Conservation (phyloP, 2,797 vertebrate genomes). For the Scomberomorus guttatus region DNA sequence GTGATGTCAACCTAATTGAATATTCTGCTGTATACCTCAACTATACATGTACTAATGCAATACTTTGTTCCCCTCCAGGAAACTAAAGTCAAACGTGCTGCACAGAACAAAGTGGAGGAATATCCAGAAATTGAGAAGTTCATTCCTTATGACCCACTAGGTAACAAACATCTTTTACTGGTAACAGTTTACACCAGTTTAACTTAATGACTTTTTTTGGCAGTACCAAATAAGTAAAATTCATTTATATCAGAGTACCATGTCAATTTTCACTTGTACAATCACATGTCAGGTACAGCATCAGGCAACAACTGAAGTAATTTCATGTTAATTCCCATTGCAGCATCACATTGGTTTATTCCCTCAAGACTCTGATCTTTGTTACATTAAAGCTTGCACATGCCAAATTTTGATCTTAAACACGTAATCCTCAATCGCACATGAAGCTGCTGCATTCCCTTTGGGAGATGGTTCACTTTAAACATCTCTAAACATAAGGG, state of each 20-base stretch:
- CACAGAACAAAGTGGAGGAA: slow-evolving; percentile 62
- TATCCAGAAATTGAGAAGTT: slow-evolving; percentile 79
- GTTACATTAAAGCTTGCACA: neutral
- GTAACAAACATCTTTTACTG: slow-evolving; percentile 50
- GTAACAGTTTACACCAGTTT: neutral
- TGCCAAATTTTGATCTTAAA: neutral
- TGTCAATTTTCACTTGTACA: neutral
- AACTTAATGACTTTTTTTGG: neutral
- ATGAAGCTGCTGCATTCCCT: neutral
- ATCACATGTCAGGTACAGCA: neutral
- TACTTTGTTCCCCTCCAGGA: slow-evolving; percentile 54
- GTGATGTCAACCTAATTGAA: neutral
- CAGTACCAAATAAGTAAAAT: no score
- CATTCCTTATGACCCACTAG: slow-evolving; percentile 79
- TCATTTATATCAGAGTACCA: no score
- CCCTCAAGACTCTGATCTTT: neutral
- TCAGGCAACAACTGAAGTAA: no score
- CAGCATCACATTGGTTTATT: neutral
- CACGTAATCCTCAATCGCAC: neutral
- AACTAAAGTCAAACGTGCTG: slow-evolving; percentile 49
- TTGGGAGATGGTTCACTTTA: neutral
- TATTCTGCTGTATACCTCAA: neutral
- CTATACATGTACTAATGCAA: neutral
- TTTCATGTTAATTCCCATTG: neutral
- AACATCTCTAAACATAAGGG: neutral